Base-by-base conservation (phyloP, 2,888 invertebrate species). In the Anagyrus pseudococci region DNA sequence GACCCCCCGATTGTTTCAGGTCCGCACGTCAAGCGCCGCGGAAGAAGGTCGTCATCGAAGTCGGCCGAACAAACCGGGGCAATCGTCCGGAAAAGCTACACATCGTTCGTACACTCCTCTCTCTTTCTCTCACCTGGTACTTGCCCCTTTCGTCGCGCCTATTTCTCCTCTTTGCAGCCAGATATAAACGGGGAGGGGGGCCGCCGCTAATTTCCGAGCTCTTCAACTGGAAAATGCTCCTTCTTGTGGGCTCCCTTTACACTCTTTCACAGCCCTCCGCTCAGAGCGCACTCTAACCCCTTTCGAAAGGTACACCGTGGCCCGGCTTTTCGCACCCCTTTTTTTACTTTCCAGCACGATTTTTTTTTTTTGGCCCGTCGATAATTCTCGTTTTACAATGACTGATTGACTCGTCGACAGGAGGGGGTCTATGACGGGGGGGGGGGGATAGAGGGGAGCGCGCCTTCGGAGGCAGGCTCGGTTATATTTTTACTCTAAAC, bases 121-220 rank as follows among this genome's bases (percentile, higher is more conserved):
- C n/a, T n/a, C n/a, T n/a, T 62, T 62, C 63, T 61, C 65, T 70
- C 74, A 73, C 74, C 73, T 73, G 73, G 73, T 63, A 47, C 64
- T 59, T 20, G 13, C 15, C 10, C 15, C 40, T 66, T 71, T 70
- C 68, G 70, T 69, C 68, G 69, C 69, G 69, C 70, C 68, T 58
- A 66, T 70, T 69, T 68, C 66, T 58, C 65, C 62, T 29, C 29
- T 10, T 29, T 29, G n/a, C n/a, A n/a, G n/a, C n/a, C 29, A 10
- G 29, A 10, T 29, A 10, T 29, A 4, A 10, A 10, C 64, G 37
- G 15, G 6, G 26, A 7, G 26, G 6, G 48, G 17, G 63, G 50
- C 58, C 58, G 62, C 19, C n/a, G 26, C 59, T 61, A 64, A 67
- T 70, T 67, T 57, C 58, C 46, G 49, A 70, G 56, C 66, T 68